Base-by-base conservation (phyloP, 2,113 vertebrate genomes). In the Trinectes maculatus region DNA sequence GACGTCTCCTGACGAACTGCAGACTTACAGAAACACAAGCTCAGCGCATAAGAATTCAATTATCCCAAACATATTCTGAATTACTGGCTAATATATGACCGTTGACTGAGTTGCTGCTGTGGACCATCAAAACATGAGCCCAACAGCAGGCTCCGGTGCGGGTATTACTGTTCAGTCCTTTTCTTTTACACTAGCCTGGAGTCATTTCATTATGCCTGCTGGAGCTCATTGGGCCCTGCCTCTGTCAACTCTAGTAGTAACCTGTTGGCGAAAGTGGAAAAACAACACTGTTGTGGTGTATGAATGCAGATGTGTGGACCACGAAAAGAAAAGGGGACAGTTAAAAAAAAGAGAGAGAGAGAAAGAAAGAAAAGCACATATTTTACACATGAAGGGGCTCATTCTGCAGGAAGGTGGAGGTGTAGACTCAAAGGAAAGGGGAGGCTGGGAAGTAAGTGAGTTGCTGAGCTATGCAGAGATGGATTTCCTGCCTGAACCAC, bases 401-500 rank as follows among this genome's bases (percentile, higher is more conserved):
- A 0, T 48, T n/a, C 44, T 44, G 21, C 68, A 86, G 72, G 70
- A 83, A 80, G 48, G 63, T 83, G 72, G 75, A 73, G 34, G 72
- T 79, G 81, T 81, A 24, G 37, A 54, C 16, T 2, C 16, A 73
- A 37, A 29, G 63, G 51, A 70, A 52, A 71, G 44, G 43, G 52
- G 37, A 54, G 76, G 43, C 40, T 8, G 33, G 5, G 29, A 40
- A 59, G 66, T 51, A 62, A 37, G 72, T 36, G 49, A 72, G 77
- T 67, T 70, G 83, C 52, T 78, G 79, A 74, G 70, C 22, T 47
- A 51, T 75, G 44, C 49, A 62, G 77, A 89, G 80, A 87, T 89
- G 82, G 83, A 90, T 90, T 87, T 85, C 72, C 80, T 84, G 76
- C 66, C 86, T 65, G 54, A 83, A 77, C 74, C 80, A 76, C 75